Base-by-base conservation (phyloP, 2,888 invertebrate species). In the Serrognathus titanus region DNA sequence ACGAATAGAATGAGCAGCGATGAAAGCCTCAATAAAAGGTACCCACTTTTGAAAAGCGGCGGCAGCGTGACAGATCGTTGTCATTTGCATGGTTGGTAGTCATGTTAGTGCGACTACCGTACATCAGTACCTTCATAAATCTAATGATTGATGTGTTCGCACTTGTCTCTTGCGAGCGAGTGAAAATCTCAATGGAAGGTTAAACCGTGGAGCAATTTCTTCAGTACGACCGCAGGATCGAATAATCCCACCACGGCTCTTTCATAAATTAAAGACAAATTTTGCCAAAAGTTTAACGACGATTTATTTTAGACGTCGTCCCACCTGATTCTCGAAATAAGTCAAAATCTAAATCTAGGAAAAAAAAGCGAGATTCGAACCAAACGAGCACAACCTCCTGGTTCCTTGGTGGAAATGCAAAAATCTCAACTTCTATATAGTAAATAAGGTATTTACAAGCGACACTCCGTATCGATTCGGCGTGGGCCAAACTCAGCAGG, bases 401-500 rank as follows among this genome's bases (percentile, higher is more conserved):
- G 16, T 16, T 16, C 16, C 51, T 45, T 59, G 60, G 57, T 60
- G 57, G 59, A 63, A 59, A 56, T 58, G 53, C 48, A 58, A 51
- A 31, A 31, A 31, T 4, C 24, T 31, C 24, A 31, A 48, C 58
- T 38, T 45, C 46, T 55, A 53, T 52, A 54, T 60, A 59, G 51
- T 60, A 60, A 71, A 71, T 70, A 68, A 69, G 67, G 67, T 67
- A 68, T 69, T 69, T 70, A 69, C 67, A 70, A 68, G 68, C 67
- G 67, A 71, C 72, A 72, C 70, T 68, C 60, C 56, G 60, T 66
- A 64, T 65, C 65, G 60, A 63, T 66, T 39, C 38, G 53, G 72
- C 72, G 73, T 74, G 74, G 73, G 74, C 70, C 54, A 46, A 65
- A 63, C 61, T 65, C 61, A 58, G 54, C 65, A 65, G 66, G 65